Base-by-base conservation (phyloP, 2,797 vertebrate species). In the Acropternis orthonyx region DNA sequence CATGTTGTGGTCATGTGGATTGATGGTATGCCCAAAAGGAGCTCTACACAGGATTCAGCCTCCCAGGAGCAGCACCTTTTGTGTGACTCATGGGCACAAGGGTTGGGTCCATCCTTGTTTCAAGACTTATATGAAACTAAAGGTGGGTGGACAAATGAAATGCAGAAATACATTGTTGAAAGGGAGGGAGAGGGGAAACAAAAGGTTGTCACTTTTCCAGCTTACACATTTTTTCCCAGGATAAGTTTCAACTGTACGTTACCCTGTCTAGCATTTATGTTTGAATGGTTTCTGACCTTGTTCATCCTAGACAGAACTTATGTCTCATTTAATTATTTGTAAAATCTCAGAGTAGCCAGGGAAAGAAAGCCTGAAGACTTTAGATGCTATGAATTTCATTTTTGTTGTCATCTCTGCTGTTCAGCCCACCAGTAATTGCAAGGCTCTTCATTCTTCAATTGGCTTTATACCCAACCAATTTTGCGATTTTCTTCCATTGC, bases 301-400 rank as follows among this genome's bases (percentile, higher is more conserved):
- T 82, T 94, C 93, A 85, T 97, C 89, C 44, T 87, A 85, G 71
- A 84, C 88, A 82, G 69, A 27, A 12, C 48, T 94, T 63, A 24
- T 90, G 88, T 94, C 93, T 89, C 78, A 67, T 84, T 82, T 85
- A 91, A 96, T 95, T 92, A 95, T 51, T 93, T 76, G 63, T 83
- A 75, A 92, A 88, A 89, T 68, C 62, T 43, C 52, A 63, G 61
- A 85, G 44, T n/a, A 86, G 28, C 37, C 39, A 88, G 59, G 58
- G 51, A 88, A 88, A 90, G 61, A 72, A 85, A 93, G 73, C 52
- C 73, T 69, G 44, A 90, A 81, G 67, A 86, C 22, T 71, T 73
- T 3, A 90, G 39, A 91, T 75, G 54, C 22, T 93, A 52, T 76
- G 66, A 92, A 88, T 95, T 92, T 88, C 49, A 90, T 95, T 92